Conservation (phyloP, 2,888 invertebrate genomes). For the Plebejus argus region DNA sequence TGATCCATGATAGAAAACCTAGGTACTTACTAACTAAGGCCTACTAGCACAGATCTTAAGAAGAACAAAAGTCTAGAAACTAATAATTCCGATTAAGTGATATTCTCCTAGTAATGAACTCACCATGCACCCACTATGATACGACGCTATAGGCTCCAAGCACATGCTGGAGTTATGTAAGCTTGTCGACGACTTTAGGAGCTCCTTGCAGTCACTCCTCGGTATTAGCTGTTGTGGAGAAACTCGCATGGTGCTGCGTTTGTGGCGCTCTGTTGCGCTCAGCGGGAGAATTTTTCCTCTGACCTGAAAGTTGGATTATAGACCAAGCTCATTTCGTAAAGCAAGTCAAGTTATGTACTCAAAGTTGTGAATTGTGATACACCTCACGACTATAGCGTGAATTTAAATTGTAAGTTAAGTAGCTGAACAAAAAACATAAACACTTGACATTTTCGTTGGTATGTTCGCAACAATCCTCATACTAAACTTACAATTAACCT, state of each 20-base stretch:
- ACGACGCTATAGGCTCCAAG: constrained; percentile 55
- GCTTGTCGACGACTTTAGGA: constrained; percentile 44
- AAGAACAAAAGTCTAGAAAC: not conserved
- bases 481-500: constrained; percentile 62
- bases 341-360: no score
- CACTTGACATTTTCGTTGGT: no score
- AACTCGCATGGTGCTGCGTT: constrained; percentile 60
- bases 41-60: no score
- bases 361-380: no score
- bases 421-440: no score
- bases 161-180: constrained; percentile 56
- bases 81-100: no score
- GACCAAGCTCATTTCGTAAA: no score
- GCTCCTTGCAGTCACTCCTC: constrained; percentile 48
- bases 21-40: no score
- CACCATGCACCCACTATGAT: constrained; percentile 64
- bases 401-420: no score
- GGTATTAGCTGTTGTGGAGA: constrained; percentile 62
- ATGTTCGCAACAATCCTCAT: no score
- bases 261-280: constrained; percentile 58
- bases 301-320: constrained; percentile 47
- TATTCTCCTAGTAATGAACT: constrained; percentile 36
- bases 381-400: no score
- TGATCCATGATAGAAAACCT: no score
- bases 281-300: constrained; percentile 53